A percentile compares a stretch with the other conserved stretches of the same genome.
Evolutionary conservation across 2,888 invertebrate genomes (phyloP).

Genomic region (Tyria jacobaeae): DNA sequence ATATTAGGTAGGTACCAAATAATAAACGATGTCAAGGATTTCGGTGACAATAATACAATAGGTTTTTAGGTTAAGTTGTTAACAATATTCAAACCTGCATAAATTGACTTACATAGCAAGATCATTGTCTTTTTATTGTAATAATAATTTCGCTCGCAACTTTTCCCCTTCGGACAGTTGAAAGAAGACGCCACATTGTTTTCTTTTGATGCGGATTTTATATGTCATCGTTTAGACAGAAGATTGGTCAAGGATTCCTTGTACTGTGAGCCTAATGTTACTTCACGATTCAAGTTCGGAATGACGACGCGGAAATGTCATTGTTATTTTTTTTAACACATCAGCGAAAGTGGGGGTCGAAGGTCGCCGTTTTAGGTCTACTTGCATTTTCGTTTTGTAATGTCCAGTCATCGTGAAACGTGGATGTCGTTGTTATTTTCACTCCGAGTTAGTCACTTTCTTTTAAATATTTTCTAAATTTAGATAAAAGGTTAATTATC

Average conservation of each 20-base stretch:
- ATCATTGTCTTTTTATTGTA: conserved; percentile 25
- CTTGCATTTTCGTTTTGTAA: conserved; percentile 40
- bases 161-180: conserved; percentile 13
- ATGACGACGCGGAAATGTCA: conserved; percentile 68
- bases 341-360: conserved; percentile 75
- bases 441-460: conserved; percentile 20
- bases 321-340: conserved; percentile 57
- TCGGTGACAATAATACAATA: conserved; percentile 21
- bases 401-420: conserved; percentile 39
- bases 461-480: background rate
- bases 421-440: conserved; percentile 30
- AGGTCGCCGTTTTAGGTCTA: conserved; percentile 58
- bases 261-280: conserved; percentile 43
- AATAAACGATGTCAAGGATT: conserved; percentile 13
- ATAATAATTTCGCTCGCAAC: conserved; percentile 15
- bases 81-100: conserved; percentile 17
- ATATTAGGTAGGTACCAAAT: too few species aligned
- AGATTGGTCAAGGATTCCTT: conserved; percentile 61
- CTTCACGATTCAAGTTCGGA: conserved; percentile 61
- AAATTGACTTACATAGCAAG: conserved; percentile 3
- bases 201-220: conserved; percentile 2
- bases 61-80: conserved; percentile 26
- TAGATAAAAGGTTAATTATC: background rate
- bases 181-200: conserved; percentile 29
- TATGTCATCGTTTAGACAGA: conserved; percentile 38